A percentile compares a stretch with the other conserved stretches of the same genome.
phyloP scores from a whole-genome alignment of 2,113 vertebrate genomes.

The Phrynocephalus versicolor region DNA sequence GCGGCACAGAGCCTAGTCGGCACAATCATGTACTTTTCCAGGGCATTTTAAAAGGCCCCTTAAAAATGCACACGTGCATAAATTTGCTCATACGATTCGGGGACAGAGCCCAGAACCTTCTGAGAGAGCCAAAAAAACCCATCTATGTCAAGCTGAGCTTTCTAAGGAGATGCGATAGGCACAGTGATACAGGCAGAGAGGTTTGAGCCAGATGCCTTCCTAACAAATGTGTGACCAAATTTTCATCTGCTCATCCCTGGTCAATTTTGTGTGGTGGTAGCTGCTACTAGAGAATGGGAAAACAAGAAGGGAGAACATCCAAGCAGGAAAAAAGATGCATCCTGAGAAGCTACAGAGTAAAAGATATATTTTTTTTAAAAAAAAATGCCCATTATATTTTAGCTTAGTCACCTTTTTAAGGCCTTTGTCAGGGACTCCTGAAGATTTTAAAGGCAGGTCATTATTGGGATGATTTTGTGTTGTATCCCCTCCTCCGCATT shows the following conservation, averaged over 20 bases:
- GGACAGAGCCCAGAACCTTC: conserved; percentile 1
- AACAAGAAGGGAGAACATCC: conserved; percentile 57
- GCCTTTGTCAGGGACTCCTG: no score
- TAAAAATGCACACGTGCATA: conserved; percentile 35
- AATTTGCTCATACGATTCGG: conserved; percentile 34
- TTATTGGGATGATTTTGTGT: no score
- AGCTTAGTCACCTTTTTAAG: no score
- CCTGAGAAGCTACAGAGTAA: no score
- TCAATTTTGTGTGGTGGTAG: background rate
- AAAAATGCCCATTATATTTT: no score
- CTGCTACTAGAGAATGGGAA: no score
- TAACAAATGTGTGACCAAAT: background rate
- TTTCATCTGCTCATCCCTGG: background rate
- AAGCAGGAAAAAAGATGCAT: background rate
- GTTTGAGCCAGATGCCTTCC: background rate
- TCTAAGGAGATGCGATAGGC: background rate
- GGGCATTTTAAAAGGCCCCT: conserved; percentile 52
- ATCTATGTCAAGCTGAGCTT: background rate
- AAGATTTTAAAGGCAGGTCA: no score
- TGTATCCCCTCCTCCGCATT: no score
- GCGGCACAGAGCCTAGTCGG: conserved; percentile 45
- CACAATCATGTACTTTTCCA: conserved; percentile 46
- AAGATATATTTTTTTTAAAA: no score
- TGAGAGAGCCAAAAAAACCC: background rate
- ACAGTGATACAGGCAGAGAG: background rate